phyloP scores from a whole-genome alignment of 2,113 vertebrate genomes.

The Anarhynchus alexandrinus region DNA sequence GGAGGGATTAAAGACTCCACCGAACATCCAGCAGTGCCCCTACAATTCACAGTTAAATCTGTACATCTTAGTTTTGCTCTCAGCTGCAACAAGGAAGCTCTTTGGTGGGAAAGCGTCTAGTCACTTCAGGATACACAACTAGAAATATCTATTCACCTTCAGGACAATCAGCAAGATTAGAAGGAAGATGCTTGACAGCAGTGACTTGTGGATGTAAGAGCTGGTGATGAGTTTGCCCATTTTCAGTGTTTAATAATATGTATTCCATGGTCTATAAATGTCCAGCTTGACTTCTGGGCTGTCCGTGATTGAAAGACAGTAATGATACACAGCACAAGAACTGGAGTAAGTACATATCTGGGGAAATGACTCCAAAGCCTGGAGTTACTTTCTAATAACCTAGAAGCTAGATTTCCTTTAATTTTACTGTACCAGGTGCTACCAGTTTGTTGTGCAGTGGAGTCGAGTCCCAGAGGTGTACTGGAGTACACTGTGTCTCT shows the following conservation, averaged over 20 bases:
- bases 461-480: not conserved
- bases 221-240: not conserved
- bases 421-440: not conserved
- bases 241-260: not conserved
- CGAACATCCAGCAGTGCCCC: not conserved
- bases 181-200: not conserved
- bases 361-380: not conserved
- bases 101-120: not conserved
- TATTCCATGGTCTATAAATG: not conserved
- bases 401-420: not conserved
- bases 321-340: not conserved
- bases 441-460: accelerated
- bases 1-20: not conserved
- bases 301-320: not conserved
- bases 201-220: not conserved
- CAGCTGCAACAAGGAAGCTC: not conserved
- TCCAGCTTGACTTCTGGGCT: not conserved
- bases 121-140: not conserved
- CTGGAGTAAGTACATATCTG: not conserved
- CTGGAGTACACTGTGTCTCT: not conserved
- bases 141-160: not conserved
- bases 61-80: not conserved
- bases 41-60: not conserved
- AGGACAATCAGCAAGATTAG: not conserved
- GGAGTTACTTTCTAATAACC: not conserved